Base-by-base conservation (phyloP, 2,113 vertebrate species). In the Stictonetta naevosa region DNA sequence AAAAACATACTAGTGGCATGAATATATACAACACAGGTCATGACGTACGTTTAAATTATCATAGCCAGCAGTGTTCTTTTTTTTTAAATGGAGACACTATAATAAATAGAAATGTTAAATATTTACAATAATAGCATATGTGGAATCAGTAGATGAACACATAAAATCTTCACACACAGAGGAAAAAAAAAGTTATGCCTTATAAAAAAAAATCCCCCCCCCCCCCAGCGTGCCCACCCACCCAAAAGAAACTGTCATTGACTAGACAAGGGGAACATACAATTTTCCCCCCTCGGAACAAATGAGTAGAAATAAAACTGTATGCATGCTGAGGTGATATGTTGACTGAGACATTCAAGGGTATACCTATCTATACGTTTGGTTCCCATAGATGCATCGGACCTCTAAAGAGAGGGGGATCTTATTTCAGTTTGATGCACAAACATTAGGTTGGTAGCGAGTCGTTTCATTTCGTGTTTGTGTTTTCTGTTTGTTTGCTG, bases 101-200 rank as follows among this genome's bases (percentile, higher is more conserved):
- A 97, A 98, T 97, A 97, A 98, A 98, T 98, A 98, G 96, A 97
- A 95, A 96, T 68, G 96, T 97, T 94, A 97, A 97, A 95, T 97
- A 98, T 98, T 98, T 98, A 98, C 98, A 98, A 95, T 97, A 97
- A 97, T 97, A 97, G 95, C 95, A 96, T 94, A 92, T 38, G 95
- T 94, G 95, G 95, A 97, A 96, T 96, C 97, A 97, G 97, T 96
- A 98, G 96, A 97, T 82, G 90, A 97, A 97, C 97, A 98, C 88
- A 92, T 91, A 96, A 95, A 94, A 97, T 96, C 80, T 96, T 95
- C 90, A 97, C 94, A 96, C 93, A 92, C 68, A 58, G 93, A 97
- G 86, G 88, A 97, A 95, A 95, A 75, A 60, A 92, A 91, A 92
- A 76, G 90, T 46, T 92, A 96, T 87, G 92, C 76, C 95, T 96